Evolutionary conservation across 64 coral and sea anemone genomes (phyloP).

Genomic region (Montipora foliosa): DNA sequence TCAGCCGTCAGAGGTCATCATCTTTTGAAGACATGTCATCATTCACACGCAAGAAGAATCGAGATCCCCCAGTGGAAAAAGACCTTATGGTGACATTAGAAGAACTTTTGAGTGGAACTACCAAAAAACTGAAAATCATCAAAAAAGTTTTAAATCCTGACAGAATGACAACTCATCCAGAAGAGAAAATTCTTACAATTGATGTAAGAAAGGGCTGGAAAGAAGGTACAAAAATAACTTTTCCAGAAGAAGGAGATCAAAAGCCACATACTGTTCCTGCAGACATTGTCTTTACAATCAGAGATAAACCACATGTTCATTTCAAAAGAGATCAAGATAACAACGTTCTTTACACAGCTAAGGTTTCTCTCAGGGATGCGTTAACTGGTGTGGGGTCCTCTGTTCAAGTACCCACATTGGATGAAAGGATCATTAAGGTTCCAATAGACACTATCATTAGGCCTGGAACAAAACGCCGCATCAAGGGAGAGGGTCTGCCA

Average conservation of each 20-base stretch:
- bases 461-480: conserved; percentile 78
- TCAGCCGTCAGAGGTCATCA: conserved; percentile 60
- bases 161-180: conserved; percentile 72
- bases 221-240: conserved; percentile 97
- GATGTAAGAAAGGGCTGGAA: conserved; percentile 98
- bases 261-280: conserved; percentile 93
- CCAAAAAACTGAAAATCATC: conserved; percentile 95
- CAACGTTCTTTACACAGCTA: conserved; percentile 83
- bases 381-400: conserved; percentile 58
- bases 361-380: conserved; percentile 87
- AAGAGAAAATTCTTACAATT: conserved; percentile 95
- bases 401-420: conserved; percentile 83
- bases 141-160: conserved; percentile 88
- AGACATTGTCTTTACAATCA: conserved; percentile 93
- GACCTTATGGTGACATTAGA: conserved; percentile 82
- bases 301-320: conserved; percentile 85
- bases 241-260: conserved; percentile 93
- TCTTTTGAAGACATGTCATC: conserved; percentile 87
- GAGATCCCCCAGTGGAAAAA: conserved; percentile 94
- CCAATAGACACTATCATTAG: conserved; percentile 84
- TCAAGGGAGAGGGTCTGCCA: conserved; percentile 91
- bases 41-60: conserved; percentile 54
- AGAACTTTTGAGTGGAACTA: conserved; percentile 84
- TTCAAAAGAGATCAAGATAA: conserved; percentile 94
- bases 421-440: conserved; percentile 74